These are phyloP conservation scores for Thamnophis sirtalis DNA, from an alignment of 2,113 vertebrate species.

Conservation along the genomic window DNA sequence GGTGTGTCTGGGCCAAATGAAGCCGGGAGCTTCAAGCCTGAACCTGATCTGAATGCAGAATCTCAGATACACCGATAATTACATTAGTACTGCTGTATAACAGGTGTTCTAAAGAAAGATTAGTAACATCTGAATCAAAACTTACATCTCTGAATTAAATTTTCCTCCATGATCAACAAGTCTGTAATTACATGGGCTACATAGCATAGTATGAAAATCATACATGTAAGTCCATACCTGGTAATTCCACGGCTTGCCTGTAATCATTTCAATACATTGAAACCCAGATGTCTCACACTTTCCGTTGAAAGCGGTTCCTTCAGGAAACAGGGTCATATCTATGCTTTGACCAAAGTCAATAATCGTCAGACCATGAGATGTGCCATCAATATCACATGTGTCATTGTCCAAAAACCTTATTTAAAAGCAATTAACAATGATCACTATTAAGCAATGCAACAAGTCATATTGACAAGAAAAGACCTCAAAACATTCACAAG, in stretches of 20 bases:
- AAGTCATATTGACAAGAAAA: rapidly evolving
- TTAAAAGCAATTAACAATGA: rapidly evolving
- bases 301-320: slow-evolving; percentile 80
- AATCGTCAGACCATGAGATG: slow-evolving; percentile 82
- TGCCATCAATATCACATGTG: slow-evolving; percentile 68
- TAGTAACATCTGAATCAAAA: neutral
- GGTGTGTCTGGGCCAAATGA: neutral
- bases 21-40: neutral
- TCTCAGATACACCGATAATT: neutral
- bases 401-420: slow-evolving; percentile 84
- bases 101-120: neutral
- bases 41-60: neutral
- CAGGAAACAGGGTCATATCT: slow-evolving; percentile 88
- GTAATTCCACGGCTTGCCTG: slow-evolving; percentile 86
- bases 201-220: neutral
- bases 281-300: slow-evolving; percentile 90
- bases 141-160: neutral
- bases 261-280: slow-evolving; percentile 92
- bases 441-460: rapidly evolving
- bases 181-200: neutral
- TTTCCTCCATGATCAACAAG: neutral
- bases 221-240: slow-evolving; percentile 73
- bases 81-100: neutral
- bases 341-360: slow-evolving; percentile 94
- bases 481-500: neutral